Conservation (phyloP, 2,888 invertebrate genomes). For the Gymnosoma rotundatum region DNA sequence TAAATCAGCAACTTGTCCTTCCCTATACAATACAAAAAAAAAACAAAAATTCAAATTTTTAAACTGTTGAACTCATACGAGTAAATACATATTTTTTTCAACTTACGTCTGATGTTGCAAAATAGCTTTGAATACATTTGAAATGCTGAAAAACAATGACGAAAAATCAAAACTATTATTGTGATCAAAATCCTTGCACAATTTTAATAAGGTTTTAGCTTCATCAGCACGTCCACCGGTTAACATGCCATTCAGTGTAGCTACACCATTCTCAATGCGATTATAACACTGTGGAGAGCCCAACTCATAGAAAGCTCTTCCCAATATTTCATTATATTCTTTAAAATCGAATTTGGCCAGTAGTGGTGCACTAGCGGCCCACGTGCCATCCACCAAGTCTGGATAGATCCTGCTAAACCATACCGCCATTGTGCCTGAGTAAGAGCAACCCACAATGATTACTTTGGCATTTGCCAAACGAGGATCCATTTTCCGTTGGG, state of each 20-base stretch:
- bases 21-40: no score
- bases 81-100: no score
- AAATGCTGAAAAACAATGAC: no score
- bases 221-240: neutral
- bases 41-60: no score
- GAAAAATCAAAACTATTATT: neutral
- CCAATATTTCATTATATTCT: constrained; percentile 76
- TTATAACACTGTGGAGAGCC: neutral
- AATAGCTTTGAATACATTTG: constrained; percentile 73
- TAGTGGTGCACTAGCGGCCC: constrained; percentile 87
- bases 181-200: neutral
- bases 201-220: neutral
- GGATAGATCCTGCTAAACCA: constrained; percentile 87
- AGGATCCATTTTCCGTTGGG: constrained; percentile 62
- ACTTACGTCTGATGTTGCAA: constrained; percentile 74
- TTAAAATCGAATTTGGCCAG: constrained; percentile 85
- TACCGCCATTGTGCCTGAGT: constrained; percentile 86
- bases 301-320: neutral
- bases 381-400: constrained; percentile 84
- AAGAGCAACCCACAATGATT: constrained; percentile 86
- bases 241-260: neutral
- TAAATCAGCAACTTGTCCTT: no score
- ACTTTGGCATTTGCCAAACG: constrained; percentile 80
- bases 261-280: neutral
- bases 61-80: no score